Evolutionary conservation across 2,797 vertebrate species (phyloP), one percentile per base, ranked within the genome.

Genomic region (Scyliorhinus canicula): DNA sequence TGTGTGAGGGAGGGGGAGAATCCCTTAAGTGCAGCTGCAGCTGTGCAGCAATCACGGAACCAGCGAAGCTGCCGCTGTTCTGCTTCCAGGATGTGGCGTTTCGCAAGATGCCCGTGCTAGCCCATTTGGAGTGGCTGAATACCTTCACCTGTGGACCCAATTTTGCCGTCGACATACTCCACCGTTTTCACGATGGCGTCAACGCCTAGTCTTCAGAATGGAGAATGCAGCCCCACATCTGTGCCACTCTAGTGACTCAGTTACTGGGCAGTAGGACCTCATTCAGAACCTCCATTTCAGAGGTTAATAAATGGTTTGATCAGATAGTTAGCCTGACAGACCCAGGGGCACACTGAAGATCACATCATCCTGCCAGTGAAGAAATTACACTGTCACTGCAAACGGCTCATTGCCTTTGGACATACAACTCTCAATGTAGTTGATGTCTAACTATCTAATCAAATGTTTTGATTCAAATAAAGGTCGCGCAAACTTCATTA

Each of bases 381-480:
- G 35, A 60, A 35, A 90, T 90, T 60, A 21, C 55, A 40, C 16
- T 19, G 5, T 90, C 47, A 2, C 5, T 60, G 55, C 35, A 90
- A 60, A 60, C 60, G 55, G 55, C 1, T 90, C 55, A n/a, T 57
- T 90, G 86, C 55, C 35, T 57, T 16, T 35, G 31, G 55, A 90
- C 57, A 60, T 57, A 90, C 55, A 60, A 14, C 16, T 90, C 35
- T 90, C 12, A 90, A 90, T 60, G 86, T 90, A 60, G 55, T 90
- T n/a, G 60, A 57, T 57, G 86, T 60, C 86, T 60, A 90, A 60
- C 52, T 90, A 60, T 60, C 60, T 90, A 57, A 88, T 88, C 50
- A 90, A 90, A 90, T 31, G 31, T 82, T 28, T 85, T 31, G 14
- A 21, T 60, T 90, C 52, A 60, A 90, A n/a, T 90, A n/a, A 35